Evolutionary conservation across 1,140 invertebrate species (phyloP).

Genomic region (Leptinotarsa defecta): DNA sequence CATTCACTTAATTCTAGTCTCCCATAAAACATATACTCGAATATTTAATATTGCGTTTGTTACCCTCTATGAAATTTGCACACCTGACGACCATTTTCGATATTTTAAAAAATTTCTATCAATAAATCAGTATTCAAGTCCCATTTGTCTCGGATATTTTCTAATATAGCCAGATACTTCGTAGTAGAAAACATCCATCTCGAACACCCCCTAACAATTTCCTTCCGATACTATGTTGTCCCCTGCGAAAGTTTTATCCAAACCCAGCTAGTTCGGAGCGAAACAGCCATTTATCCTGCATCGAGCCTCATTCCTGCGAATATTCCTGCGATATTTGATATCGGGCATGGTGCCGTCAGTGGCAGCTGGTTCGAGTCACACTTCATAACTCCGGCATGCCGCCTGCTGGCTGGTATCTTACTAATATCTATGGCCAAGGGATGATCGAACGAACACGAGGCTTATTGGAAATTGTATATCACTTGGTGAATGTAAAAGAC

Average conservation of each 20-base stretch:
- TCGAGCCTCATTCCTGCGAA: slow-evolving; percentile 16
- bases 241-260: slow-evolving; percentile 19
- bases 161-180: too few species aligned
- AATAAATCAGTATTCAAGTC: too few species aligned
- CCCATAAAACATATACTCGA: too few species aligned
- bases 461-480: slow-evolving; percentile 47
- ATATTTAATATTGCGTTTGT: too few species aligned
- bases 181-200: too few species aligned
- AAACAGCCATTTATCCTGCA: slow-evolving; percentile 23
- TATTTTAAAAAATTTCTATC: too few species aligned
- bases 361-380: slow-evolving; percentile 47
- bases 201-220: too few species aligned
- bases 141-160: too few species aligned
- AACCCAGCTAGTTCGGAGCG: slow-evolving; percentile 9
- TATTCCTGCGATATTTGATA: slow-evolving; percentile 50
- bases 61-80: too few species aligned
- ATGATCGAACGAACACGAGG: slow-evolving; percentile 36
- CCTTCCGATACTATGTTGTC: not conserved
- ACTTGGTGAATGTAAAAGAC: not conserved
- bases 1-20: too few species aligned
- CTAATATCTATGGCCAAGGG: slow-evolving; percentile 46
- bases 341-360: slow-evolving; percentile 42
- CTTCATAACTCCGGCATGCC: slow-evolving; percentile 46
- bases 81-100: too few species aligned
- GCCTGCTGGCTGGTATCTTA: slow-evolving; percentile 39